Conservation (phyloP, 2,888 invertebrate species). For the Digitonthophagus gazella region DNA sequence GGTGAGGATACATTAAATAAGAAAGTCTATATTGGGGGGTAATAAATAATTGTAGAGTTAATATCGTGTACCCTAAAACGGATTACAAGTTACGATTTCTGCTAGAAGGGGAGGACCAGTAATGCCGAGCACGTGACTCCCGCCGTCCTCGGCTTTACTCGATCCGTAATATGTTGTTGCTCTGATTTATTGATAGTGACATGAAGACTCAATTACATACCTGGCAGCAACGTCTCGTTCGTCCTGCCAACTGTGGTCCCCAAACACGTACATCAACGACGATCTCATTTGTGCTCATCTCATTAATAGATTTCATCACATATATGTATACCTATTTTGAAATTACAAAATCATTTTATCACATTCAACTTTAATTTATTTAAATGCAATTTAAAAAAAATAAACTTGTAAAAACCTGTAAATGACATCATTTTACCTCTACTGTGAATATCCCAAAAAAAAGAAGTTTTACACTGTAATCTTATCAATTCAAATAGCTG, state of each 20-base stretch:
- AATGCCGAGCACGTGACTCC: conserved; percentile 46
- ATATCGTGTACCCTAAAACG: not conserved
- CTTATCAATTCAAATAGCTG: not conserved
- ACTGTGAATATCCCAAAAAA: not conserved
- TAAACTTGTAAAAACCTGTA: no score
- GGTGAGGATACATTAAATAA: not conserved
- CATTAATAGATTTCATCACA: not conserved
- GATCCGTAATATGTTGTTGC: conserved; percentile 46
- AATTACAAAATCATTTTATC: no score
- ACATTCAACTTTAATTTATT: no score
- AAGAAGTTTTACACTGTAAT: not conserved
- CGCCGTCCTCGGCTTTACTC: conserved; percentile 33
- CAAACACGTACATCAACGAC: not conserved
- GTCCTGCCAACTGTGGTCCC: not conserved
- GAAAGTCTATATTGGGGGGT: not conserved
- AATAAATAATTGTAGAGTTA: not conserved
- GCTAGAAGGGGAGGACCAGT: conserved; percentile 37
- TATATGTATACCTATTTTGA: not conserved
- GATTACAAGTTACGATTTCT: not conserved
- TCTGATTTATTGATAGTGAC: conserved; percentile 48
- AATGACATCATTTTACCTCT: not conserved
- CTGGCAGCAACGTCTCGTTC: conserved; percentile 1
- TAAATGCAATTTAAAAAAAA: no score
- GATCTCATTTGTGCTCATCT: conserved; percentile 2
- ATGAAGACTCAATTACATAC: conserved; percentile 45